Percentiles rank a stretch among this genome's conserved stretches.
phyloP scores from a whole-genome alignment of 2,797 vertebrate species.

The Psittacula derbiana region DNA sequence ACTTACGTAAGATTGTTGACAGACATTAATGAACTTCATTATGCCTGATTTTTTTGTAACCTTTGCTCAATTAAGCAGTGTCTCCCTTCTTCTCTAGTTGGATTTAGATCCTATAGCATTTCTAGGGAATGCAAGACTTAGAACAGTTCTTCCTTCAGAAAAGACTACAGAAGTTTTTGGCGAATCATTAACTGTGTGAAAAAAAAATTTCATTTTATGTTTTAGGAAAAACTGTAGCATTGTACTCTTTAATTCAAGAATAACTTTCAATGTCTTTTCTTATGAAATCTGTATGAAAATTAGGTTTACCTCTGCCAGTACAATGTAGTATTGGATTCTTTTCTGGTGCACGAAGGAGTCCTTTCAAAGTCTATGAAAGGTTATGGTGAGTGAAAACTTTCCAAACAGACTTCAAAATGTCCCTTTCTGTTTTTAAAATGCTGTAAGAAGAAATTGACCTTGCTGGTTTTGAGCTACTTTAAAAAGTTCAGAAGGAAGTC shows the following conservation, averaged over 20 bases:
- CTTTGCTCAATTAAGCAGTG: slow-evolving; percentile 26
- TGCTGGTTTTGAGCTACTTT: neutral
- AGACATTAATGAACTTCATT: slow-evolving; percentile 23
- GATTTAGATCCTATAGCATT: neutral
- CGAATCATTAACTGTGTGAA: neutral
- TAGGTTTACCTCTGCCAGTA: neutral
- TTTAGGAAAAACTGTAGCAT: neutral
- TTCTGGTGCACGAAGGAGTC: neutral
- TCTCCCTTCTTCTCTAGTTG: neutral
- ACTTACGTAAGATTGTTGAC: slow-evolving; percentile 24
- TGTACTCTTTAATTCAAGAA: neutral
- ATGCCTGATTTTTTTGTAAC: neutral
- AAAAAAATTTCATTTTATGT: neutral
- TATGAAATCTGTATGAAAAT: neutral
- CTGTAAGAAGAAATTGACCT: neutral
- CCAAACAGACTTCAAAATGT: neutral
- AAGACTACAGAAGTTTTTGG: neutral
- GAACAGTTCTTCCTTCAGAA: neutral
- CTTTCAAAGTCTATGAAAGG: neutral
- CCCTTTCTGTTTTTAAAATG: neutral
- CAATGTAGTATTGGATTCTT: neutral
- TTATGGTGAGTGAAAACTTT: neutral
- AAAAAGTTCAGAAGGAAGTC: neutral
- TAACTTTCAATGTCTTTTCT: neutral
- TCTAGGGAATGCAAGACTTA: neutral